phyloP scores from a whole-genome alignment of 2,888 invertebrate genomes.

The Tridacna crocea region DNA sequence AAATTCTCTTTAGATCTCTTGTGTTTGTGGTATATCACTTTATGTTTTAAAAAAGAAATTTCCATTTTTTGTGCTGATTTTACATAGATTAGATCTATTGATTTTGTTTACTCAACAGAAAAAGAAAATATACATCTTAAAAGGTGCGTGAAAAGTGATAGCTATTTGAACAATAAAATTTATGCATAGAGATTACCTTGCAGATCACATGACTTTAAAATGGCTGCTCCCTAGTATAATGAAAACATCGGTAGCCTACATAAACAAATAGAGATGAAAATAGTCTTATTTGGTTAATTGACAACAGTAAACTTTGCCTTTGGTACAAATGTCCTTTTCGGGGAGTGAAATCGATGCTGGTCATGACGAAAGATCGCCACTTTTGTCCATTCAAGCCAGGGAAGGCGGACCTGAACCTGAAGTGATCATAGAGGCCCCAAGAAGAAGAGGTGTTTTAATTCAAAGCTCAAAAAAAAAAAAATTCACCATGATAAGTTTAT shows the following conservation, averaged over 20 bases:
- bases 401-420: slow-evolving; percentile 11
- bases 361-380: slow-evolving; percentile 44
- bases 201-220: slow-evolving; percentile 66
- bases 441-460: not conserved
- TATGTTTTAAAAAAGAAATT: too few species aligned
- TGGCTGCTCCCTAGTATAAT: slow-evolving; percentile 57
- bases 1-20: too few species aligned
- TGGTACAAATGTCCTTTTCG: slow-evolving; percentile 39
- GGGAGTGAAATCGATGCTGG: slow-evolving; percentile 31
- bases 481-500: too few species aligned
- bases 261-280: not conserved
- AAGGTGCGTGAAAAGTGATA: too few species aligned
- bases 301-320: not conserved
- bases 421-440: slow-evolving; percentile 11
- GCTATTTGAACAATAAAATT: not conserved
- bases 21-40: too few species aligned
- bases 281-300: not conserved
- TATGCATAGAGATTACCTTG: slow-evolving; percentile 46
- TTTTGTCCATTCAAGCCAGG: slow-evolving; percentile 52
- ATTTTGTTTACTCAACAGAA: too few species aligned
- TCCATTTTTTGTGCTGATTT: too few species aligned
- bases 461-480: too few species aligned
- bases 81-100: too few species aligned
- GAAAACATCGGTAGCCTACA: slow-evolving; percentile 21
- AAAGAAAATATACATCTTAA: too few species aligned